phyloP scores from a whole-genome alignment of 2,113 vertebrate species.

The Limanda limanda region DNA sequence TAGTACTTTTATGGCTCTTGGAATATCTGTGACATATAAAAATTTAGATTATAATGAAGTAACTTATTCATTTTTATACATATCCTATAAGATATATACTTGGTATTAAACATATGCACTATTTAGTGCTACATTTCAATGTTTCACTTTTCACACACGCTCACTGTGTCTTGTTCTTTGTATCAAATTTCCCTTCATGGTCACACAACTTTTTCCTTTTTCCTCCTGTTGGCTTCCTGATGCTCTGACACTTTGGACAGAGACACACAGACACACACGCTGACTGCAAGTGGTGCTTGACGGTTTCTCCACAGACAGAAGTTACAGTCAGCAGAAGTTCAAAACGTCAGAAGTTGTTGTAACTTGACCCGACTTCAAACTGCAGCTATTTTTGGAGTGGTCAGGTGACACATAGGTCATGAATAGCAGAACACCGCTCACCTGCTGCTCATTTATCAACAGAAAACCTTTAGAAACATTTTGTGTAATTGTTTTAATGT shows the following conservation, averaged over 20 bases:
- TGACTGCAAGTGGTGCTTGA: not conserved
- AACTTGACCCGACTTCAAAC: not conserved
- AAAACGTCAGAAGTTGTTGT: not conserved
- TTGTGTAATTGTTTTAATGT: not conserved
- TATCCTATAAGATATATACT: too few relatives aligned
- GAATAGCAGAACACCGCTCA: constrained; percentile 2
- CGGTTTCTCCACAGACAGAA: not conserved
- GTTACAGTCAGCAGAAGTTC: not conserved
- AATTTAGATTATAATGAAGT: too few relatives aligned
- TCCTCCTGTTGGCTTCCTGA: constrained; percentile 16
- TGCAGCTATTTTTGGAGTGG: constrained; percentile 8
- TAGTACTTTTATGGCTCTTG: too few relatives aligned
- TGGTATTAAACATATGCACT: constrained; percentile 25
- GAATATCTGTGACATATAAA: too few relatives aligned
- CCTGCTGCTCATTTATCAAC: constrained; percentile 12
- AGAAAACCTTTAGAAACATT: not conserved
- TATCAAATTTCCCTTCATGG: constrained; percentile 36
- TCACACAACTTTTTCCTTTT: constrained; percentile 30
- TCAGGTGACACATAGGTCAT: not conserved
- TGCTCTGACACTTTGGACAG: not conserved
- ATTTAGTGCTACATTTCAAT: not conserved
- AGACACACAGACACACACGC: not conserved
- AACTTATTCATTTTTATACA: too few relatives aligned
- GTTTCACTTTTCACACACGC: not conserved
- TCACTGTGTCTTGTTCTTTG: constrained; percentile 12